Percentiles rank a stretch among this genome's conserved stretches.
phyloP scores from a whole-genome alignment of 2,797 vertebrate genomes.

The Myiothlypis chrysogaster region DNA sequence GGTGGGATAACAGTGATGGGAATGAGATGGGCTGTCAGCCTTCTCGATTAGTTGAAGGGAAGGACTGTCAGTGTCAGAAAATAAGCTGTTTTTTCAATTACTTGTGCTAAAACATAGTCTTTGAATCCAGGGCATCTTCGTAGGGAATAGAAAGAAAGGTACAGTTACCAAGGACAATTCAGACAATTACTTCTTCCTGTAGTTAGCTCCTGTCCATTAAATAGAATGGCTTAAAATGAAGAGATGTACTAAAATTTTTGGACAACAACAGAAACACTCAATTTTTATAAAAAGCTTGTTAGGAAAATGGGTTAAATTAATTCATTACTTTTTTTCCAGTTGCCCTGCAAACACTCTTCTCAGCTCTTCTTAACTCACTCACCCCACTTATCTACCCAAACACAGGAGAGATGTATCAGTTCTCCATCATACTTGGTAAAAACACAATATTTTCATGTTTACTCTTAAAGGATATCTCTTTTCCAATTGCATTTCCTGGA shows the following conservation, averaged over 20 bases:
- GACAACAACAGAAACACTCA: background rate
- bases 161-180: background rate
- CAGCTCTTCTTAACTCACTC: background rate
- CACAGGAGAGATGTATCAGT: background rate
- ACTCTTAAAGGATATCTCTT: background rate
- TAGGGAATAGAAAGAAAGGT: background rate
- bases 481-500: background rate
- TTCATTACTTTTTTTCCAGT: background rate
- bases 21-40: background rate
- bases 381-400: background rate
- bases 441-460: background rate
- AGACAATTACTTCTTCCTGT: background rate
- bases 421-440: background rate
- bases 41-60: background rate
- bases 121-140: slow-evolving; percentile 16
- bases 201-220: background rate
- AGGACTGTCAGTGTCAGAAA: background rate
- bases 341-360: background rate
- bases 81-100: background rate
- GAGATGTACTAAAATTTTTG: background rate
- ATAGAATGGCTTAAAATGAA: background rate
- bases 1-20: background rate
- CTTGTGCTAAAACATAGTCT: background rate
- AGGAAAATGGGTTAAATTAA: background rate
- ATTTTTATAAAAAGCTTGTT: background rate